Conservation (phyloP, 2,888 invertebrate species). For the Eupithecia tripunctaria region DNA sequence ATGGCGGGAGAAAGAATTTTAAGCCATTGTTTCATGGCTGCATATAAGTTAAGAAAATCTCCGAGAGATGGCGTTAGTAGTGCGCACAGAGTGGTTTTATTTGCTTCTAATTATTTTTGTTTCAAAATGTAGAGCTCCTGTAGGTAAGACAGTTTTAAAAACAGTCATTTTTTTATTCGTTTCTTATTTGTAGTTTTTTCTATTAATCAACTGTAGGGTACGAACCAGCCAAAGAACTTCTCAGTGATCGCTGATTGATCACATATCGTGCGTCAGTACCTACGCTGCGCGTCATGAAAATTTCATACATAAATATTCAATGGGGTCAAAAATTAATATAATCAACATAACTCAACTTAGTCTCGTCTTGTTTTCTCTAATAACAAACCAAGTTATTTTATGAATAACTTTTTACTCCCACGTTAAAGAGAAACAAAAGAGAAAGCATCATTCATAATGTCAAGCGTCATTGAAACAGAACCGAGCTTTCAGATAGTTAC, state of each 20-base stretch:
- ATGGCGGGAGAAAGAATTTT: neutral
- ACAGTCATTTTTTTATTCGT: neutral
- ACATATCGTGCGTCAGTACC: neutral
- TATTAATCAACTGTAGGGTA: too few relatives aligned
- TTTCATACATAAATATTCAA: neutral
- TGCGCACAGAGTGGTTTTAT: neutral
- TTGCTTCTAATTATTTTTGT: neutral
- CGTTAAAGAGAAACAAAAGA: constrained; percentile 19
- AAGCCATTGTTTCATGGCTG: neutral
- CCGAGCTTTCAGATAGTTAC: constrained; percentile 15
- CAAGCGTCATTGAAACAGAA: constrained; percentile 36
- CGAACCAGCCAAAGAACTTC: neutral
- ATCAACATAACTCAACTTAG: neutral
- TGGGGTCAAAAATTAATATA: neutral
- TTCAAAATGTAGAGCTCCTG: neutral
- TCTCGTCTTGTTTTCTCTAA: neutral
- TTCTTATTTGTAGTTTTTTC: too few relatives aligned
- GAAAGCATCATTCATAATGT: constrained; percentile 44
- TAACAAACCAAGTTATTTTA: neutral
- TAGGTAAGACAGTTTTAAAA: neutral
- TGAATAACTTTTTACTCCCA: neutral
- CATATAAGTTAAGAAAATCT: neutral
- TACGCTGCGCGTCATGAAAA: neutral
- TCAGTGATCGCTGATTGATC: too few relatives aligned
- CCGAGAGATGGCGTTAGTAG: constrained; percentile 3